These are phyloP conservation scores for Zaprionus taronus DNA, from an alignment of 1,140 invertebrate genomes.

Conservation along the genomic window DNA sequence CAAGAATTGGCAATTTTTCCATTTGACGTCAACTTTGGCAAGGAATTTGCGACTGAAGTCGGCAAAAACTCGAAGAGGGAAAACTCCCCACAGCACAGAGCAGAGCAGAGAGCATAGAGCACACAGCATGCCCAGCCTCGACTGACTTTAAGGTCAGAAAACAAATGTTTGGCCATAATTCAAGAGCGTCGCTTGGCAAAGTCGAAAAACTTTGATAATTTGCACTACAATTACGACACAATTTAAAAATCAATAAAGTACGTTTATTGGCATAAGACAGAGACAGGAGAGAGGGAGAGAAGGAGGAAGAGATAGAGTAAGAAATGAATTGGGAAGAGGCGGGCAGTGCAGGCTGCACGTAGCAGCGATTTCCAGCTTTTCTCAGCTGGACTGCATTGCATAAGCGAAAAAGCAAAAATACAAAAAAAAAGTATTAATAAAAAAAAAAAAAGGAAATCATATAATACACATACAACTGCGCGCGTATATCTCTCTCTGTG, in stretches of 20 bases:
- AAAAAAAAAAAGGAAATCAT: slow-evolving; percentile 19
- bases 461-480: background rate
- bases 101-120: background rate
- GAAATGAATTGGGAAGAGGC: background rate
- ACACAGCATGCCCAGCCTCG: background rate
- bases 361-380: background rate
- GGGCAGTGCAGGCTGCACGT: background rate
- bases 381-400: slow-evolving; percentile 40
- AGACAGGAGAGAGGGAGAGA: background rate
- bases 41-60: slow-evolving; percentile 1
- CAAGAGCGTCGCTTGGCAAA: background rate
- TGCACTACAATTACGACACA: slow-evolving; percentile 72
- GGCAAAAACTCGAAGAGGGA: background rate
- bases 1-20: slow-evolving; percentile 70
- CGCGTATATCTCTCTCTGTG: background rate
- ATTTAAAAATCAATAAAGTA: slow-evolving; percentile 71
- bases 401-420: slow-evolving; percentile 19
- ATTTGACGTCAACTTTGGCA: slow-evolving; percentile 58
- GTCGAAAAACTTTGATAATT: slow-evolving; percentile 71
- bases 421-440: slow-evolving; percentile 18
- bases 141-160: slow-evolving; percentile 67
- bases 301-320: background rate
- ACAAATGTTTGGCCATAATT: slow-evolving; percentile 70
- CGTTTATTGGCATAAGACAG: slow-evolving; percentile 55
- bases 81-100: background rate